These are phyloP conservation scores for Holacanthella duospinosa DNA, from an alignment of 2,888 invertebrate genomes.

Conservation along the genomic window DNA sequence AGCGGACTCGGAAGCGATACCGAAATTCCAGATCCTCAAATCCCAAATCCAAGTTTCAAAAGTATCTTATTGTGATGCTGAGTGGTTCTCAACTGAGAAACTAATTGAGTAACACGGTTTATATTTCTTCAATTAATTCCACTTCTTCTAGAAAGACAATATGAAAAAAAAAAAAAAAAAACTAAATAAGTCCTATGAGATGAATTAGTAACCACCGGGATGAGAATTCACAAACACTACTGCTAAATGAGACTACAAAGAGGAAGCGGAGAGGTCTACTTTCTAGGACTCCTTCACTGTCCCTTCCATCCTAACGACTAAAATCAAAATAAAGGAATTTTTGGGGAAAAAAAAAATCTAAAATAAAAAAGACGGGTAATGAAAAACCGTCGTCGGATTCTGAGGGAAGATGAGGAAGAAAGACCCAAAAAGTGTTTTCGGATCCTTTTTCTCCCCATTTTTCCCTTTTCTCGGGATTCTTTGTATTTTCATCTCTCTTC, in stretches of 20 bases:
- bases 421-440: slow-evolving; percentile 1
- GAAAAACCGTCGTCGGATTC: neutral
- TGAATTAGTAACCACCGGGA: no score
- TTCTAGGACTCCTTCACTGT: no score
- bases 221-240: no score
- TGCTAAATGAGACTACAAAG: no score
- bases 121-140: no score
- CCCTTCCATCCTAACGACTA: neutral
- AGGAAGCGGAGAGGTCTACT: no score
- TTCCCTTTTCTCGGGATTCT: slow-evolving; percentile 4
- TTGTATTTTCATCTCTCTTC: neutral
- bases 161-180: no score
- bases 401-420: neutral
- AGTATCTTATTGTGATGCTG: no score
- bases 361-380: neutral
- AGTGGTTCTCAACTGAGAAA: no score
- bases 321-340: neutral
- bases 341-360: neutral
- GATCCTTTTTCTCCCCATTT: slow-evolving; percentile 4
- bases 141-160: no score
- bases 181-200: no score
- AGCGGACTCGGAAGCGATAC: neutral
- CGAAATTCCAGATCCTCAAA: neutral
- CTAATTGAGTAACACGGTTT: no score
- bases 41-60: neutral